Evolutionary conservation across 2,113 vertebrate species (phyloP).

Genomic region (Lampris incognitus): DNA sequence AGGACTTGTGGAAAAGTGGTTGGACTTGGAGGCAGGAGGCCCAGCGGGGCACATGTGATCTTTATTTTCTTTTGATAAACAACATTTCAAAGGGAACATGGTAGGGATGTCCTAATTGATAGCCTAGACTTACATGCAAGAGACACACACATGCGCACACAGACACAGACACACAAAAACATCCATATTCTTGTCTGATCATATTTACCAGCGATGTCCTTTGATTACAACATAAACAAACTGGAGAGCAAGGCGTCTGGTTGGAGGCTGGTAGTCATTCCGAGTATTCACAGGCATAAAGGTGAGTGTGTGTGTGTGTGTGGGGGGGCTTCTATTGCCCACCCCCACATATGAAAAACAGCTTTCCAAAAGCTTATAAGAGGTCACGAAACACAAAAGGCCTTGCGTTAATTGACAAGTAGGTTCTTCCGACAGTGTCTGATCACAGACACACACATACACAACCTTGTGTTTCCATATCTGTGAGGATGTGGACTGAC

Average conservation of each 20-base stretch:
- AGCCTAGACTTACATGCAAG: conserved; percentile 82
- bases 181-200: conserved; percentile 41
- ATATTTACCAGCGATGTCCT: conserved; percentile 42
- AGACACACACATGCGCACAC: conserved; percentile 26
- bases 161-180: conserved; percentile 72
- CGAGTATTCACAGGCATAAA: conserved; percentile 58
- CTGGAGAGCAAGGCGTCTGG: conserved; percentile 23
- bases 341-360: background rate
- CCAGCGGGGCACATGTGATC: conserved; percentile 83
- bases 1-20: conserved; percentile 2
- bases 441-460: too few species aligned
- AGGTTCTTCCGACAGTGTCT: too few species aligned
- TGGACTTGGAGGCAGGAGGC: conserved; percentile 10
- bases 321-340: conserved; percentile 13
- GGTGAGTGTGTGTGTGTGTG: conserved; percentile 25
- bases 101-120: conserved; percentile 85
- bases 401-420: too few species aligned
- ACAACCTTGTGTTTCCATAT: too few species aligned
- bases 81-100: conserved; percentile 84
- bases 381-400: background rate
- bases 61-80: conserved; percentile 87
- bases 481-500: too few species aligned
- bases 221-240: conserved; percentile 65
- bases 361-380: background rate
- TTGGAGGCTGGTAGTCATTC: conserved; percentile 46